Evolutionary conservation across 2,113 vertebrate species (phyloP), one percentile per base, ranked within the genome.

Genomic region (Morone chrysops): DNA sequence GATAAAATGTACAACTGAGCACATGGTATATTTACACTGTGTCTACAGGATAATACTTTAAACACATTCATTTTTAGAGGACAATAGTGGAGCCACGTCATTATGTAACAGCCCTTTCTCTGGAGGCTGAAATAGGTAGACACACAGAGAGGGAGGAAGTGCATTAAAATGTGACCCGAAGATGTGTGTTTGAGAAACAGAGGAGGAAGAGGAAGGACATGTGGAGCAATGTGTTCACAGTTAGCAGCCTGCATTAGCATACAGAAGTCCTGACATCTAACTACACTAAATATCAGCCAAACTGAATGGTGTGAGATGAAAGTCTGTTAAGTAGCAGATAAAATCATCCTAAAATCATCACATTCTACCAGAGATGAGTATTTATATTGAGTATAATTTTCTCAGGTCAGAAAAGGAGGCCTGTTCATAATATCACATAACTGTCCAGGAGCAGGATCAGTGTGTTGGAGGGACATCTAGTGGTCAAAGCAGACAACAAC

Each of bases 101-200:
- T 83, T 80, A 88, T 60, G 70, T 79, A 85, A 88, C 75, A 51
- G 70, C n/a, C 47, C 47, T 80, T 81, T 80, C 63, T 70, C 51
- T 70, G 40, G 9, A 75, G 67, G 38, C 77, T 77, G 48, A 79
- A 83, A 84, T 85, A 82, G 56, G 66, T 48, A 69, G 47, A 71
- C 22, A 77, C 5, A 63, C 14, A 71, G 25, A 51, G 51, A 41
- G 75, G 59, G 78, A 82, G 77, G 68, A 75, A 74, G 48, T 40
- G 31, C 76, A 67, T 82, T 6, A 63, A 69, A 71, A 54, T 68
- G 36, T 40, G 48, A 69, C 20, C 53, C 78, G 18, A 66, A 1
- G 61, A 36, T 67, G 4, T 47, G 20, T 60, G 43, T 50, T 51
- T 36, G 18, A 74, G 65, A 16, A 78, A 82, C 66, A 73, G 14